These are phyloP conservation scores for Heliothis peltigera DNA, from an alignment of 2,888 invertebrate genomes.

Conservation along the genomic window DNA sequence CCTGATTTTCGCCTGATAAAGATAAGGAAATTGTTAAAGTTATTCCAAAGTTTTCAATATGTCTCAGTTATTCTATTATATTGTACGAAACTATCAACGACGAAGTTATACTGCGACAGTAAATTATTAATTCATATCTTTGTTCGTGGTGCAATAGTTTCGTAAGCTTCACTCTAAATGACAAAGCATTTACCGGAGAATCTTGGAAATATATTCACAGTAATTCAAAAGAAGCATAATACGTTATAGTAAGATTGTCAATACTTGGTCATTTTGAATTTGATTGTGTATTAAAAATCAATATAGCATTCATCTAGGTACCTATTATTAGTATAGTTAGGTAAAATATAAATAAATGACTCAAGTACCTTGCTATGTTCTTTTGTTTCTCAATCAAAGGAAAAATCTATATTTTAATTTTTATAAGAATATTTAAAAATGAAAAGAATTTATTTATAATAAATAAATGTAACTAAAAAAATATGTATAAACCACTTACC, in stretches of 20 bases:
- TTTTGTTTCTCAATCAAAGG: too few relatives aligned
- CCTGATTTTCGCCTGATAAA: slow-evolving; percentile 90
- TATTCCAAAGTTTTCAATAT: slow-evolving; percentile 47
- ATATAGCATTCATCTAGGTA: too few relatives aligned
- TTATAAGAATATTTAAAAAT: too few relatives aligned
- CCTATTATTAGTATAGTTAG: too few relatives aligned
- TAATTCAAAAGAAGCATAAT: neutral
- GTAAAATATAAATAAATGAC: too few relatives aligned
- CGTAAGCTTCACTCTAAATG: neutral
- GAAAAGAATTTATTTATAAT: too few relatives aligned
- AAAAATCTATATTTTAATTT: too few relatives aligned
- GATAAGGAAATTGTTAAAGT: slow-evolving; percentile 53
- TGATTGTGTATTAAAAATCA: neutral
- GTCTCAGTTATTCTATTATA: slow-evolving; percentile 45
- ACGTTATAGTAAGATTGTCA: neutral
- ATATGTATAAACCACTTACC: slow-evolving; percentile 82
- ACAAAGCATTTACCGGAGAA: slow-evolving; percentile 2
- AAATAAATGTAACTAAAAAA: neutral
- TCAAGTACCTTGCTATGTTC: too few relatives aligned
- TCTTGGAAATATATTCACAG: slow-evolving; percentile 1
- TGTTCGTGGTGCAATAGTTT: slow-evolving; percentile 27
- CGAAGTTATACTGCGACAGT: slow-evolving; percentile 27
- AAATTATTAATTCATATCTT: slow-evolving; percentile 35
- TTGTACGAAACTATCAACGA: slow-evolving; percentile 31
- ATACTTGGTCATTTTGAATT: neutral